These are phyloP conservation scores for Drosophila ercepeae DNA, from an alignment of 1,140 invertebrate species.

Conservation along the genomic window DNA sequence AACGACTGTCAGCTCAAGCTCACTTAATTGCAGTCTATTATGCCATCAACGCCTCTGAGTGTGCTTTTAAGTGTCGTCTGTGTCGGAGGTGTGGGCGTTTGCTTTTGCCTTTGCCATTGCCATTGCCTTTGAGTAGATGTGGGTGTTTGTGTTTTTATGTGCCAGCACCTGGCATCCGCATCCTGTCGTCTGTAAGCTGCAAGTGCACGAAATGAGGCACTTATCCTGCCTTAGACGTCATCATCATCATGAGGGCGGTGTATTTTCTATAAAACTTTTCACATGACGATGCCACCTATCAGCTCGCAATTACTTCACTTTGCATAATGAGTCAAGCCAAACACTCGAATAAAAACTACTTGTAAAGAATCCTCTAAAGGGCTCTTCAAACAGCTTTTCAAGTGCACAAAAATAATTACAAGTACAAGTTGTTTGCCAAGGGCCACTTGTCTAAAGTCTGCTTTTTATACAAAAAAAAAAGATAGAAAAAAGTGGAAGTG, in stretches of 20 bases:
- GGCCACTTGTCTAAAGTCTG: constrained; percentile 50
- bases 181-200: constrained; percentile 64
- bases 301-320: constrained; percentile 72
- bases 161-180: constrained; percentile 58
- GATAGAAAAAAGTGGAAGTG: constrained; percentile 16
- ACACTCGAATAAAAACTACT: constrained; percentile 35
- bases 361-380: constrained; percentile 13
- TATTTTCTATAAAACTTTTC: constrained; percentile 56
- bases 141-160: constrained; percentile 33
- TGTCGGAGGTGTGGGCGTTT: constrained; percentile 4
- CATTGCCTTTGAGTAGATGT: neutral
- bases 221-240: constrained; percentile 53
- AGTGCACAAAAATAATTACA: constrained; percentile 61
- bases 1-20: constrained; percentile 68
- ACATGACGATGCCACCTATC: constrained; percentile 45
- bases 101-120: too few relatives aligned
- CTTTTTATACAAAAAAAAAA: constrained; percentile 23
- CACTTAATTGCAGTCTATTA: constrained; percentile 81
- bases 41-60: constrained; percentile 74
- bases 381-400: constrained; percentile 29
- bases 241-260: constrained; percentile 9
- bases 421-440: constrained; percentile 30
- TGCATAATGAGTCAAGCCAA: constrained; percentile 62
- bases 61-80: constrained; percentile 58
- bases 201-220: constrained; percentile 43